Evolutionary conservation across 2,797 vertebrate genomes (phyloP).

Genomic region (Coracias cyanogaster): DNA sequence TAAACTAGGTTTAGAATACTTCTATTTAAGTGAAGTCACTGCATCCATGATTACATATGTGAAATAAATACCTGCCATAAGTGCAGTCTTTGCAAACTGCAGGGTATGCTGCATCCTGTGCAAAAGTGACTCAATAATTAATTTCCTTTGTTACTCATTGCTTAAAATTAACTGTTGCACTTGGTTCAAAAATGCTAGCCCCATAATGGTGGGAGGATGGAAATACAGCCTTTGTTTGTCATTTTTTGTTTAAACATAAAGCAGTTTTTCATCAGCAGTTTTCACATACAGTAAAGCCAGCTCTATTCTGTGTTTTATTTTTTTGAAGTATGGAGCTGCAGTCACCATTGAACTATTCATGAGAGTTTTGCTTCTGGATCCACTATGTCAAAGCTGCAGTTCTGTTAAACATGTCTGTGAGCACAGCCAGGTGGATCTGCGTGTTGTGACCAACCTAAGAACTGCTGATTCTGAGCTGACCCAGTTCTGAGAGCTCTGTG

Average conservation of each 20-base stretch:
- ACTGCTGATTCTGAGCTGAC: constrained; percentile 12
- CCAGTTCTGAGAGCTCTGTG: background rate
- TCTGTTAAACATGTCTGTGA: background rate
- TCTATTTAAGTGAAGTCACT: background rate
- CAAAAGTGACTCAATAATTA: background rate
- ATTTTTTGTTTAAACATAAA: background rate
- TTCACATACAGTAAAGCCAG: background rate
- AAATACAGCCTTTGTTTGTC: background rate
- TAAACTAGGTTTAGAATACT: background rate
- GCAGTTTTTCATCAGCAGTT: background rate
- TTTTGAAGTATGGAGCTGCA: background rate
- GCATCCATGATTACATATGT: background rate
- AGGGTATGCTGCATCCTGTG: background rate
- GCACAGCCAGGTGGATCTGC: background rate
- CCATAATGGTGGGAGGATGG: background rate
- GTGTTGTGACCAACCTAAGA: background rate
- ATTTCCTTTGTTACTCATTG: background rate
- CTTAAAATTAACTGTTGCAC: background rate
- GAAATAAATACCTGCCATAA: background rate
- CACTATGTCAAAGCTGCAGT: background rate
- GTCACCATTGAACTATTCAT: background rate
- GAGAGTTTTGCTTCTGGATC: background rate
- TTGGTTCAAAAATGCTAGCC: background rate
- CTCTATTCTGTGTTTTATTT: background rate
- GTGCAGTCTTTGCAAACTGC: background rate